These are phyloP conservation scores for Drosophila stalkeri DNA, from an alignment of 2,888 invertebrate species.

Conservation along the genomic window DNA sequence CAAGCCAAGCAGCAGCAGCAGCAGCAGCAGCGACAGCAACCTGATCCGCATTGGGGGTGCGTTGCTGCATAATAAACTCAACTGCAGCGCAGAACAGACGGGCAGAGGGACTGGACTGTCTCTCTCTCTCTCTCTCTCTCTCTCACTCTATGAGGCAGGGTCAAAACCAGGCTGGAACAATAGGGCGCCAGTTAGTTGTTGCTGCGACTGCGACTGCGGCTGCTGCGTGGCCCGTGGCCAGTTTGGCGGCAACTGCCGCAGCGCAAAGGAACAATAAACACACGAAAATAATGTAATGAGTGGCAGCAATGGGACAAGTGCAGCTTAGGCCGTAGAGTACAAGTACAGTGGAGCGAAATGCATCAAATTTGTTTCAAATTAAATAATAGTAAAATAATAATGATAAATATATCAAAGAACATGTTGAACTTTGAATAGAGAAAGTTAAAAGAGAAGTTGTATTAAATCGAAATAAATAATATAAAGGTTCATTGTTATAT, in stretches of 20 bases:
- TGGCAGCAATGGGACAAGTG: conserved; percentile 75
- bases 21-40: conserved; percentile 22
- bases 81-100: conserved; percentile 16
- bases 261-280: conserved; percentile 76
- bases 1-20: conserved; percentile 2
- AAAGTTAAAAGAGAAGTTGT: too few species aligned
- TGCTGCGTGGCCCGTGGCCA: conserved; percentile 24
- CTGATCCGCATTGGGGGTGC: conserved; percentile 73
- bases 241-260: conserved; percentile 61
- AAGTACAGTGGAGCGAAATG: conserved; percentile 37
- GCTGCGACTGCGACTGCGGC: conserved; percentile 33
- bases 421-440: too few species aligned
- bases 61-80: conserved; percentile 78
- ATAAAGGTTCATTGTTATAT: too few species aligned
- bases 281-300: conserved; percentile 80
- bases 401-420: too few species aligned
- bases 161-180: conserved; percentile 56
- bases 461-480: too few species aligned
- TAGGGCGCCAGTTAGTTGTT: conserved; percentile 71
- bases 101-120: neutral
- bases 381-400: too few species aligned
- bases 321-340: conserved; percentile 41
- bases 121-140: neutral
- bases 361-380: too few species aligned
- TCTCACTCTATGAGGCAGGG: neutral